Conservation (phyloP, 1,140 invertebrate genomes). For the Calliopsis andreniformis region DNA sequence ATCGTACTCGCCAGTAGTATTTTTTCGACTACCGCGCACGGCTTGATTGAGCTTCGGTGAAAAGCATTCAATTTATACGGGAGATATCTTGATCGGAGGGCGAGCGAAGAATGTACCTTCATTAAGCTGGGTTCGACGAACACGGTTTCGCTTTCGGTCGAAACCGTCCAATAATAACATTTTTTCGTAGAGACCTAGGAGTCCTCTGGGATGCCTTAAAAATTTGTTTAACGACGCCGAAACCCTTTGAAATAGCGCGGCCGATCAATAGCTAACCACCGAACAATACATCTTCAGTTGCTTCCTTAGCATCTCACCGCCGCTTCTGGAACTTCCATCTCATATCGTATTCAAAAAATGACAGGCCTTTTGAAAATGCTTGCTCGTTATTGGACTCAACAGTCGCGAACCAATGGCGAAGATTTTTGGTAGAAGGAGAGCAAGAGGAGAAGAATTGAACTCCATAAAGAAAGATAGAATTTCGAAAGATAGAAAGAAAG, state of each 20-base stretch:
- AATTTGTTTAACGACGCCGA: conserved; percentile 60
- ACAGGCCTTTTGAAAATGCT: too few species aligned
- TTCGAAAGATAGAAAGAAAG: too few species aligned
- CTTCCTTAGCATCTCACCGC: conserved; percentile 5
- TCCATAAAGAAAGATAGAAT: too few species aligned
- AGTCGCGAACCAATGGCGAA: too few species aligned
- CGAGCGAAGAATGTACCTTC: conserved; percentile 68
- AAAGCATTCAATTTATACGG: conserved; percentile 68
- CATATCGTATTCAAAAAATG: background rate
- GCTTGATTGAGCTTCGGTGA: conserved; percentile 68
- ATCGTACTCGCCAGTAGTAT: conserved; percentile 51
- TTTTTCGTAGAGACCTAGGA: conserved; percentile 61
- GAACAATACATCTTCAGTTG: background rate
- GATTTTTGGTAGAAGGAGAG: too few species aligned
- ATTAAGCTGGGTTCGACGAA: conserved; percentile 64
- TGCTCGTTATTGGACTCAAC: too few species aligned
- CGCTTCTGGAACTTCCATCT: background rate
- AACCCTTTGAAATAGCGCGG: conserved; percentile 26
- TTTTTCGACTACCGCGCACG: conserved; percentile 67
- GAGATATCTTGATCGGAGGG: conserved; percentile 66
- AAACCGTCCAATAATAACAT: conserved; percentile 64
- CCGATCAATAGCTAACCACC: conserved; percentile 1
- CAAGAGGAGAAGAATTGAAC: too few species aligned
- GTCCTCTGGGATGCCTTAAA: conserved; percentile 36
- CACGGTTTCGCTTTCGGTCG: conserved; percentile 67